A percentile compares a stretch with the other conserved stretches of the same genome.
Evolutionary conservation across 2,888 invertebrate species (phyloP).

Genomic region (Lymantria monacha): DNA sequence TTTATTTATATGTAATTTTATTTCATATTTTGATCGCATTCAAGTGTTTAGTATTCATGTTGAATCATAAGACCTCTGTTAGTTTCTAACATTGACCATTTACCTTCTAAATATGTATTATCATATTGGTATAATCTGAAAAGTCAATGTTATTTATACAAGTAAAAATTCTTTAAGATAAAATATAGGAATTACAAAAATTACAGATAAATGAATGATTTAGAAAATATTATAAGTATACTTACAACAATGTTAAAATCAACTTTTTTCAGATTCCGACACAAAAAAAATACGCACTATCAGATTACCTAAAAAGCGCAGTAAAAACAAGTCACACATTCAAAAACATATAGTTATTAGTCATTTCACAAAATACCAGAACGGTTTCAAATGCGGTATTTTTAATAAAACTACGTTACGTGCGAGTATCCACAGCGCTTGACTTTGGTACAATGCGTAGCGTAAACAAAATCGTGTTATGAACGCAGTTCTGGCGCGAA

Average conservation of each 20-base stretch:
- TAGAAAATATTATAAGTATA: not conserved
- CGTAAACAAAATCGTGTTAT: slow-evolving; percentile 55
- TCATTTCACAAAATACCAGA: slow-evolving; percentile 7
- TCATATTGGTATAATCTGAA: no score
- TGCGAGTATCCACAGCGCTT: slow-evolving; percentile 39
- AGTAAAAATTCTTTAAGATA: no score
- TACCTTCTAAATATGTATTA: no score
- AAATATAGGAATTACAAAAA: no score
- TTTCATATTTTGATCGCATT: no score
- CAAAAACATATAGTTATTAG: slow-evolving; percentile 13
- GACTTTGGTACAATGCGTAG: slow-evolving; percentile 40
- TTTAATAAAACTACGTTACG: slow-evolving; percentile 5
- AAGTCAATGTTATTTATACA: no score
- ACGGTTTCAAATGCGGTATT: no score
- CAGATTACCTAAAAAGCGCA: slow-evolving; percentile 9
- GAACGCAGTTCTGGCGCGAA: slow-evolving; percentile 44
- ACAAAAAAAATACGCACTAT: slow-evolving; percentile 7
- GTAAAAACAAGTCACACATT: slow-evolving; percentile 15
- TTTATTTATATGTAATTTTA: no score
- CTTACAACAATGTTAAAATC: slow-evolving; percentile 1
- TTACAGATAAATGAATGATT: not conserved
- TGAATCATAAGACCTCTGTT: no score
- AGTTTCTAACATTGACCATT: no score
- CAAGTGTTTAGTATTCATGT: no score
- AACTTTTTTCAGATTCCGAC: not conserved